Percentiles rank a stretch among this genome's conserved stretches.
These are phyloP conservation scores for Pteruthius melanotis DNA, from an alignment of 2,113 vertebrate genomes.

Conservation along the genomic window DNA sequence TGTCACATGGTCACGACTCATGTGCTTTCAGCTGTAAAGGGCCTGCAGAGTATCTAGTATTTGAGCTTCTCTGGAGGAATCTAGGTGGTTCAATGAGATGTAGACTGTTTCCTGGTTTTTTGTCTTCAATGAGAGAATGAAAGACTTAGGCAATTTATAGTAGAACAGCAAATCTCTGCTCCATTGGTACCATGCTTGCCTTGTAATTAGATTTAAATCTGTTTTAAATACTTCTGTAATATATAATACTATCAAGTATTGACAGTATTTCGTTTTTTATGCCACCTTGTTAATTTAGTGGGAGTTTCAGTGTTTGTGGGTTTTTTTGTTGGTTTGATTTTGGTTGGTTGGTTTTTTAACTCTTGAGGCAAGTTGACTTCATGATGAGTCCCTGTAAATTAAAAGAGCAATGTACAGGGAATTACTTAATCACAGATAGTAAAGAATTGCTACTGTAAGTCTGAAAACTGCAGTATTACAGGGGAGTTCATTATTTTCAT, in stretches of 20 bases:
- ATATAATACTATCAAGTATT: background rate
- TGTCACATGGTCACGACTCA: fast-evolving
- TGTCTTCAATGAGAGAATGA: background rate
- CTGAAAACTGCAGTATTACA: background rate
- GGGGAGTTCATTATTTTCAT: background rate
- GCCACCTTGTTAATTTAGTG: background rate
- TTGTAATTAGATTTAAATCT: background rate
- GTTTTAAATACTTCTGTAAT: background rate
- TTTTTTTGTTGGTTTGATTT: background rate
- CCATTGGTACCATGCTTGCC: background rate
- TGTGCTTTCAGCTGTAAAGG: background rate
- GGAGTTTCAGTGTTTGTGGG: background rate
- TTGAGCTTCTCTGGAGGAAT: background rate
- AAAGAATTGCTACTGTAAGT: background rate
- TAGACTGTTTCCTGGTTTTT: background rate
- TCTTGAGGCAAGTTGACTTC: background rate
- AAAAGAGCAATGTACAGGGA: background rate
- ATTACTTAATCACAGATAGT: background rate
- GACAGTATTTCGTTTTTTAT: background rate
- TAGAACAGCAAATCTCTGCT: background rate
- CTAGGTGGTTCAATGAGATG: background rate
- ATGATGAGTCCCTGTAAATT: background rate
- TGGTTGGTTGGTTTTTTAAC: background rate
- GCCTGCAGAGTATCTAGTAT: background rate
- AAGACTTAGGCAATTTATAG: background rate